Percentiles rank a stretch among this genome's conserved stretches.
These are phyloP conservation scores for Tiliacea aurago DNA, from an alignment of 2,888 invertebrate genomes.

Conservation along the genomic window DNA sequence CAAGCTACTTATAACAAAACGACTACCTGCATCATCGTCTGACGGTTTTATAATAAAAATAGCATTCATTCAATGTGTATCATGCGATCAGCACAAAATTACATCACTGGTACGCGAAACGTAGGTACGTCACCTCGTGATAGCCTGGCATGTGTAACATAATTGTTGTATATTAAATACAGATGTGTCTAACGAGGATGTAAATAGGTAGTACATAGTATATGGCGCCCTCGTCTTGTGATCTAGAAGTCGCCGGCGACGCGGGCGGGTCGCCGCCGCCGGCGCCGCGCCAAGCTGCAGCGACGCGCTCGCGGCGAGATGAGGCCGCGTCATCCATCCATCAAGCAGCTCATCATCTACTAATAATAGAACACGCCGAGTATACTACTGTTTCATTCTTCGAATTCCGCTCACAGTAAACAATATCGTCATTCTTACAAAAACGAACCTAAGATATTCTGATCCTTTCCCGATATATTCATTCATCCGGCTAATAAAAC, in stretches of 20 bases:
- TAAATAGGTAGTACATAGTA: slow-evolving; percentile 48
- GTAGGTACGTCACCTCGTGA: slow-evolving; percentile 76
- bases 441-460: slow-evolving; percentile 68
- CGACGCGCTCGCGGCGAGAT: slow-evolving; percentile 68
- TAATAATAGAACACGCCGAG: slow-evolving; percentile 82
- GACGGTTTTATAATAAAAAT: slow-evolving; percentile 63
- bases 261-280: slow-evolving; percentile 59
- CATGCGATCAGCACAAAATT: slow-evolving; percentile 74
- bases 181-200: slow-evolving; percentile 63
- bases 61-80: slow-evolving; percentile 72
- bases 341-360: slow-evolving; percentile 86
- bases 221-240: slow-evolving; percentile 78
- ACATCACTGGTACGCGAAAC: slow-evolving; percentile 77
- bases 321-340: slow-evolving; percentile 88
- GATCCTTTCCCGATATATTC: slow-evolving; percentile 72
- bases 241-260: slow-evolving; percentile 62
- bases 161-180: slow-evolving; percentile 66
- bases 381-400: slow-evolving; percentile 83
- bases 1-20: background rate
- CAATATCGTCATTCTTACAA: slow-evolving; percentile 77
- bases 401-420: slow-evolving; percentile 83
- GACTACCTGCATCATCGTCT: slow-evolving; percentile 32
- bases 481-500: slow-evolving; percentile 75
- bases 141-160: slow-evolving; percentile 74
- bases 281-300: slow-evolving; percentile 75